phyloP scores from a whole-genome alignment of 2,797 vertebrate genomes.

The Chiloscyllium punctatum region DNA sequence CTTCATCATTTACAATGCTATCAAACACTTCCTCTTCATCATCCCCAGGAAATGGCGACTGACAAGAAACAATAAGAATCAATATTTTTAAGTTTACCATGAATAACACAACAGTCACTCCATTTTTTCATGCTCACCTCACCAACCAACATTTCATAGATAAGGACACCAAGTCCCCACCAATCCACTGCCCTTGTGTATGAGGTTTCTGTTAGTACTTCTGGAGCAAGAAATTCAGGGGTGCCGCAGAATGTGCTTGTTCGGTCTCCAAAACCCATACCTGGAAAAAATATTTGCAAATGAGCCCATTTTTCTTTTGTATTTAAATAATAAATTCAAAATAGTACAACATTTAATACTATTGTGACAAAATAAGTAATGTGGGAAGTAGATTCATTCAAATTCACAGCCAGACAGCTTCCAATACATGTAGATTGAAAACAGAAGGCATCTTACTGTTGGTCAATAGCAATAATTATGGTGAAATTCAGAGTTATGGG shows the following conservation, averaged over 20 bases:
- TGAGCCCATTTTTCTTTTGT: not conserved
- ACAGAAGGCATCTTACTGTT: not conserved
- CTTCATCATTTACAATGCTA: constrained; percentile 98
- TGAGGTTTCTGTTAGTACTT: constrained; percentile 95
- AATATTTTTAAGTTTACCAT: not conserved
- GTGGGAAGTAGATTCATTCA: not conserved
- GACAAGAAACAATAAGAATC: constrained; percentile 26
- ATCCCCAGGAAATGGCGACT: constrained; percentile 97
- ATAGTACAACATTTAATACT: not conserved
- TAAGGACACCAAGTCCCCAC: constrained; percentile 97
- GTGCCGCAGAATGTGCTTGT: constrained; percentile 98
- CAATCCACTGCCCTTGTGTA: constrained; percentile 97
- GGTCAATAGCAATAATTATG: not conserved
- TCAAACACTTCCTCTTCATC: constrained; percentile 99
- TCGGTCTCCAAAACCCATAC: constrained; percentile 96
- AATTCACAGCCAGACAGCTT: not conserved
- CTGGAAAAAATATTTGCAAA: constrained; percentile 55
- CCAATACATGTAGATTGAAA: not conserved
- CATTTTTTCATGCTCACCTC: constrained; percentile 68
- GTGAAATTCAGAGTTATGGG: not conserved
- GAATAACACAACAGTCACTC: not conserved
- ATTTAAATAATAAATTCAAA: not conserved
- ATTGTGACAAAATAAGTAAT: not conserved
- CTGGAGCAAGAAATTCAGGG: constrained; percentile 93
- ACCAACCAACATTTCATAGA: constrained; percentile 98